These are phyloP conservation scores for Tragelaphus scriptus DNA, from an alignment of 2,113 vertebrate genomes.

Conservation along the genomic window DNA sequence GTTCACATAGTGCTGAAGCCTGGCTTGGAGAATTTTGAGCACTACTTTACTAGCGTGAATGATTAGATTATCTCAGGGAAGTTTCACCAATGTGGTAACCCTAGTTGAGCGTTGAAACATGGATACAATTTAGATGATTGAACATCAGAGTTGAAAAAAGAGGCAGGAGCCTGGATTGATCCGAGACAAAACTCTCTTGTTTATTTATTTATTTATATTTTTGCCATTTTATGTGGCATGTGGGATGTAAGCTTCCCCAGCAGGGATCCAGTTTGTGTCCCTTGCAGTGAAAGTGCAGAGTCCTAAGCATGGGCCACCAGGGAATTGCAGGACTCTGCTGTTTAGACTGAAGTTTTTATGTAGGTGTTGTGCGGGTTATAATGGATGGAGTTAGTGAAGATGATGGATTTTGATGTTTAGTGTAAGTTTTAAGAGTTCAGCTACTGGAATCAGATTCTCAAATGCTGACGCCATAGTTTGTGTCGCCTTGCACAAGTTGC, in stretches of 20 bases:
- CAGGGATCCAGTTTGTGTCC: not conserved
- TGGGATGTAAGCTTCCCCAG: not conserved
- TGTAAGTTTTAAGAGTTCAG: not conserved
- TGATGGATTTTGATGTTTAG: not conserved
- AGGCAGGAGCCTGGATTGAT: not conserved
- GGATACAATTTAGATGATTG: not conserved
- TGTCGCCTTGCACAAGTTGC: not conserved
- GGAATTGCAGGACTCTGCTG: not conserved
- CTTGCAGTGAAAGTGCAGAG: not conserved
- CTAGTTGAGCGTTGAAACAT: not conserved
- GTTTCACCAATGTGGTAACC: not conserved
- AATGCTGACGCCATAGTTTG: not conserved
- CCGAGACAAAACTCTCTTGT: not conserved
- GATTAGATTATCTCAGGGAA: not conserved
- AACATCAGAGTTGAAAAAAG: not conserved
- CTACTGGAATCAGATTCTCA: not conserved
- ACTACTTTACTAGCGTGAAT: not conserved
- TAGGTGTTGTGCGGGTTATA: accelerated
- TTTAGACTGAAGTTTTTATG: not conserved
- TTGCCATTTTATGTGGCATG: not conserved
- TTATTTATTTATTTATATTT: not conserved
- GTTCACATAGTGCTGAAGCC: too few relatives aligned
- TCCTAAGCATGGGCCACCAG: not conserved
- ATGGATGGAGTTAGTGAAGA: not conserved
- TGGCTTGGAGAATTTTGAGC: too few relatives aligned